These are phyloP conservation scores for Orius insidiosus DNA, from an alignment of 1,140 invertebrate species.

Conservation along the genomic window DNA sequence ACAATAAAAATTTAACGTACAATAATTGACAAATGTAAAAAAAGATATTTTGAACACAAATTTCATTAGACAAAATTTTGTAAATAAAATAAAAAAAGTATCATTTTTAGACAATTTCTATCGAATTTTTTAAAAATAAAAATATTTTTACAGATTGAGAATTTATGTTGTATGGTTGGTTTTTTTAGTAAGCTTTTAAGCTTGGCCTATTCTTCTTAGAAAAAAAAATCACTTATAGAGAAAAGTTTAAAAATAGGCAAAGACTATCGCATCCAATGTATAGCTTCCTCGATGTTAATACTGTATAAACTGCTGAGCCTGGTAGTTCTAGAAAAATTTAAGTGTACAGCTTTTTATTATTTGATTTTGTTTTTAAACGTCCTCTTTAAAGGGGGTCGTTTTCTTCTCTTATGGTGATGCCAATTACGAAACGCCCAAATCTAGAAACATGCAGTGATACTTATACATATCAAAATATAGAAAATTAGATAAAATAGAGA, in stretches of 20 bases:
- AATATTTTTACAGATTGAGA: slow-evolving; percentile 1
- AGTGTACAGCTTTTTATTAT: slow-evolving; percentile 11
- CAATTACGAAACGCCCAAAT: no score
- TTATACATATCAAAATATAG: no score
- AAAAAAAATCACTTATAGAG: no score
- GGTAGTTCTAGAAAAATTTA: not conserved
- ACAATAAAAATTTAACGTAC: not conserved
- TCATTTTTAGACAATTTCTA: not conserved
- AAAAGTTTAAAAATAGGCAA: no score
- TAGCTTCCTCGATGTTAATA: not conserved
- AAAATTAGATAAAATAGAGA: no score
- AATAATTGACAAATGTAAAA: not conserved
- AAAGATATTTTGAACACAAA: not conserved
- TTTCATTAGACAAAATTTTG: not conserved
- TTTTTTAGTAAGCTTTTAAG: slow-evolving; percentile 13
- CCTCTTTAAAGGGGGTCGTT: no score
- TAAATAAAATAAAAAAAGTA: not conserved
- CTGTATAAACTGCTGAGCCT: not conserved
- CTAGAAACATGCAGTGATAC: no score
- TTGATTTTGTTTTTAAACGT: no score
- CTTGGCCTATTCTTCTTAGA: slow-evolving; percentile 12
- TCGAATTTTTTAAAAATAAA: not conserved
- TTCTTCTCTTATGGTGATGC: no score
- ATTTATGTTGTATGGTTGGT: slow-evolving; percentile 17
- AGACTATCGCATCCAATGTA: not conserved